Base-by-base conservation (phyloP, 1,140 invertebrate species). In the Ctenoplectra terminalis region DNA sequence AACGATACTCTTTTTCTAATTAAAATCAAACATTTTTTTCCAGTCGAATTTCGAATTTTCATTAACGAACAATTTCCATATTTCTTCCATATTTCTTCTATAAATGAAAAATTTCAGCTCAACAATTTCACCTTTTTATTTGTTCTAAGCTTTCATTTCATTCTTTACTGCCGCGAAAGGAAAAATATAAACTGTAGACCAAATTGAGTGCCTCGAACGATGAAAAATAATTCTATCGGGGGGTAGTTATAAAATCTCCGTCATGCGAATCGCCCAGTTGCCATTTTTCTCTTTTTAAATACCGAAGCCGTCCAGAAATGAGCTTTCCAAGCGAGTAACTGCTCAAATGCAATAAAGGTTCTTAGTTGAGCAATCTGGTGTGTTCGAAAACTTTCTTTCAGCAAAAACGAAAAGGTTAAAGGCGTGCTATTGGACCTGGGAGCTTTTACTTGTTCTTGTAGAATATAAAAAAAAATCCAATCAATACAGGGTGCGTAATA, bases 341-440 rank as follows among this genome's bases (percentile, higher is more conserved):
- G 40, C n/a, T 77, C 9, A 46, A 70, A 70, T n/a, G 66, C 23
- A 60, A 70, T 60, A 78, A 70, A 69, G 11, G 52, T 37, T 60
- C 29, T 26, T 40, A 6, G 43, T 48, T n/a, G 74, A 56, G 74
- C 54, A 34, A n/a, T 40, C n/a, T 23, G n/a, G 29, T 46, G 23
- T 60, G 43, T 69, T 56, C 26, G 34, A 56, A n/a, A 77, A 77
- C 26, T 56, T 77, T 69, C 37, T 56, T 56, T 37, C 11, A 11
- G 11, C 15, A 13, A 2, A 20, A 29, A 40, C n/a, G n/a, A 56
- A 56, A 56, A 34, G 63, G 56, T 67, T 77, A n/a, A 69, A n/a
- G 1, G 11, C 20, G 26, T 40, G 61, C 11, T 29, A 29, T 76
- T 43, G 61, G 34, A 5, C 8, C 20, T 34, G 15, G 17, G 46